Percentiles rank a stretch among this genome's conserved stretches.
phyloP scores from a whole-genome alignment of 2,113 vertebrate species.

The Sprattus sprattus region DNA sequence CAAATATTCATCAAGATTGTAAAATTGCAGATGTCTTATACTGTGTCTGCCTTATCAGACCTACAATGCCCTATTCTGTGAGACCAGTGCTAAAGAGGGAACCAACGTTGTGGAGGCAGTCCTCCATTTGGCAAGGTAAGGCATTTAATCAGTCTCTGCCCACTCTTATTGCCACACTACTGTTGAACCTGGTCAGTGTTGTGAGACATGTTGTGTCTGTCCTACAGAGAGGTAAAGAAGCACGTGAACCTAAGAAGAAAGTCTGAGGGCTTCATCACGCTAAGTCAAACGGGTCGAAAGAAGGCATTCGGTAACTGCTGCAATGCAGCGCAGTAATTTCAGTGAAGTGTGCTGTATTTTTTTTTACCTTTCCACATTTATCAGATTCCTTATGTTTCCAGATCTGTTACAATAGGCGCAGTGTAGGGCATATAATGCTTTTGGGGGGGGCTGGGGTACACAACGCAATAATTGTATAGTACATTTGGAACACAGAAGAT shows the following conservation, averaged over 20 bases:
- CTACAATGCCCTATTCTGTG: conserved; percentile 73
- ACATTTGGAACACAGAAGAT: background rate
- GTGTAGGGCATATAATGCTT: background rate
- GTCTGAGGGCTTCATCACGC: conserved; percentile 42
- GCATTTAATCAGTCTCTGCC: background rate
- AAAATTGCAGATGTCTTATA: too few species aligned
- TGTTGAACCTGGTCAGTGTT: background rate
- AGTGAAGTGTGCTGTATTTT: background rate
- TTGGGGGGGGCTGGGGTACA: too few species aligned
- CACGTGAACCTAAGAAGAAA: conserved; percentile 41
- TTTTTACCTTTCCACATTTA: background rate
- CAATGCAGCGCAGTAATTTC: background rate
- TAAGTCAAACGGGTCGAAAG: conserved; percentile 44
- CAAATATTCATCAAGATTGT: too few species aligned
- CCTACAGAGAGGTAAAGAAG: conserved; percentile 67
- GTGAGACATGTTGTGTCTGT: background rate
- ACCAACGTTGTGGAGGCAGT: conserved; percentile 66
- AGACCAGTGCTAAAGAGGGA: conserved; percentile 75
- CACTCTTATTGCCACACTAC: background rate
- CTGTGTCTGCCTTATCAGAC: conserved; percentile 54
- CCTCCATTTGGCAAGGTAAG: conserved; percentile 70
- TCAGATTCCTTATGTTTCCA: background rate
- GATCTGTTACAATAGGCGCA: background rate
- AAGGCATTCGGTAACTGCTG: conserved; percentile 58
- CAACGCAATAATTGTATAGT: too few species aligned